Base-by-base conservation (phyloP, 2,113 vertebrate genomes). In the Grus americana region DNA sequence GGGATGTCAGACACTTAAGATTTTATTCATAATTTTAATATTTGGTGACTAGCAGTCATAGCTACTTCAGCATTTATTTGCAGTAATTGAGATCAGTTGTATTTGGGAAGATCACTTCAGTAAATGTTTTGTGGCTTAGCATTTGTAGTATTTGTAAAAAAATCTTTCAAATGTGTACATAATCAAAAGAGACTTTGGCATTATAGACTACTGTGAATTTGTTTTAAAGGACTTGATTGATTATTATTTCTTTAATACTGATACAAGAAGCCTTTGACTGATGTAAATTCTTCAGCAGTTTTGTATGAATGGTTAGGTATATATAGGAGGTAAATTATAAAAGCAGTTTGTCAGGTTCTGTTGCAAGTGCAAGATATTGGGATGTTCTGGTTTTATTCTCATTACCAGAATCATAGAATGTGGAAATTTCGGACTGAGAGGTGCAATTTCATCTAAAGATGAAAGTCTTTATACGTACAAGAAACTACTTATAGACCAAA, bases 391-490 rank as follows among this genome's bases (percentile, higher is more conserved):
- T 57, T 75, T 52, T 30, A 26, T 68, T 23, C 26, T 34, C 34
- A 8, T 23, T 38, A 21, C 50, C 21, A 22, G 22, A 32, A 4
- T 13, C 12, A 0, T 0, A 5, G 30, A 76, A 58, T 1, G 11
- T 2, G 12, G 76, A 36, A 9, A 15, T 79, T 68, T 65, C 10
- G 58, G 65, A 11, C 32, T 18, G 10, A 38, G 50, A 62, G 49
- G 13, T 63, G 59, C 38, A 5, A 0, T 67, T 90, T 29, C 36
- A 44, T 42, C 46, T 6, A 0, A 72, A 61, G 47, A 10, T 4
- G 2, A 0, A 73, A 47, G 3, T 36, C 9, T 86, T 66, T 14
- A 1, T 5, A 11, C 0, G 1, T 16, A 2, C 58, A 24, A 27
- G 10, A 34, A 5, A 6, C 21, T 30, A 16, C 15, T 34, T 4